Percentiles rank a stretch among this genome's conserved stretches.
Conservation (phyloP, 1,140 invertebrate species). For the Lepidurus apus region DNA sequence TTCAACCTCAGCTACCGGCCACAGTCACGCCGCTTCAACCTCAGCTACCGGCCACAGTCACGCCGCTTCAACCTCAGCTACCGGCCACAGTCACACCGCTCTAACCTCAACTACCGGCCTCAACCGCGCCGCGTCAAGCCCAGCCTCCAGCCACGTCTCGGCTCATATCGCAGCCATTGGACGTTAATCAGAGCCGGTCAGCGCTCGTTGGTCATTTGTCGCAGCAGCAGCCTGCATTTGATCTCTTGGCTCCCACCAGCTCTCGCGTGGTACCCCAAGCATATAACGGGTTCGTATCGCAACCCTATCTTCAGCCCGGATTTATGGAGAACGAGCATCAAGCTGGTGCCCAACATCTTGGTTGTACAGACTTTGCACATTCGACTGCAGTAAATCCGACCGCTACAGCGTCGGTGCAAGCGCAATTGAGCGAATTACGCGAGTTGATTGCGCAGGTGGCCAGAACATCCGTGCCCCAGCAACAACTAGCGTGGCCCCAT, state of each 20-base stretch:
- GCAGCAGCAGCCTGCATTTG: not conserved
- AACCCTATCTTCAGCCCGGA: not conserved
- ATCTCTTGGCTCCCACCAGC: not conserved
- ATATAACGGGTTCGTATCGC: too few species aligned
- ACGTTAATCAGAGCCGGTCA: too few species aligned
- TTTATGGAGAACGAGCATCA: not conserved
- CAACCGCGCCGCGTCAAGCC: not conserved
- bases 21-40: too few species aligned
- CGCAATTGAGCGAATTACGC: not conserved
- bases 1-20: too few species aligned
- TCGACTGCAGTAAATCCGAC: not conserved
- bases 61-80: too few species aligned
- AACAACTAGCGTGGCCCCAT: not conserved
- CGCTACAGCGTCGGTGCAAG: not conserved
- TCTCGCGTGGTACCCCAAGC: not conserved
- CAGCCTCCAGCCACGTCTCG: not conserved
- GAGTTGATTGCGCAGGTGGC: not conserved
- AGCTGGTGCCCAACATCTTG: not conserved
- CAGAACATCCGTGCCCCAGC: not conserved
- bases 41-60: too few species aligned
- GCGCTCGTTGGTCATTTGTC: not conserved
- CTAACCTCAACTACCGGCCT: not conserved
- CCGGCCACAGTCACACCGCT: not conserved
- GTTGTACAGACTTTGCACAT: not conserved
- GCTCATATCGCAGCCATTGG: not conserved